Evolutionary conservation across 2,113 vertebrate genomes (phyloP).

Genomic region (Hypanus sabinus): DNA sequence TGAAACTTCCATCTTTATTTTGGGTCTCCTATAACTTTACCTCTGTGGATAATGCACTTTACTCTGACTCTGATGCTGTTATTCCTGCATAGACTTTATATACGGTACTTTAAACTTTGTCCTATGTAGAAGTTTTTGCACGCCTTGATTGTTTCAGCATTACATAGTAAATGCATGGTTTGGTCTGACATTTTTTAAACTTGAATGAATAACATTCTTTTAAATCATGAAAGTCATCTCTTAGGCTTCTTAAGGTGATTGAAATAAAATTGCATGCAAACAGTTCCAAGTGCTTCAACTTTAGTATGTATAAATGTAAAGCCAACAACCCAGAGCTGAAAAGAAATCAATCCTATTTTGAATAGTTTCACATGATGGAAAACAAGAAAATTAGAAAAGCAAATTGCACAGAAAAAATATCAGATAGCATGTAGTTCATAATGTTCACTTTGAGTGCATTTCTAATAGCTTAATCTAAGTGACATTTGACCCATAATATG

Average conservation of each 20-base stretch:
- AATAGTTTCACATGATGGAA: conserved; percentile 15
- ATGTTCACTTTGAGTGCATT: background rate
- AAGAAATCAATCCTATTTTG: background rate
- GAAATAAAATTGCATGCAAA: conserved; percentile 22
- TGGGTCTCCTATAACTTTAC: background rate
- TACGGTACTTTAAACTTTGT: background rate
- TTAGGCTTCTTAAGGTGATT: background rate
- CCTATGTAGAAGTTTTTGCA: background rate
- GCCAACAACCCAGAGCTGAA: background rate
- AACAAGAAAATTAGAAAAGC: background rate
- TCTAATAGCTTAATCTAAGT: background rate
- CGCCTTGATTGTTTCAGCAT: background rate
- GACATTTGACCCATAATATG: background rate
- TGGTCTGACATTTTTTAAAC: background rate
- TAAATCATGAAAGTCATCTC: background rate
- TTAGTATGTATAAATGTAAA: background rate
- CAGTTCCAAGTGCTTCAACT: background rate
- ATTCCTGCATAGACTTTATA: background rate
- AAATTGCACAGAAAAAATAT: background rate
- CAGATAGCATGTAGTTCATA: background rate
- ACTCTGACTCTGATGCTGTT: background rate
- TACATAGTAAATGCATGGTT: background rate
- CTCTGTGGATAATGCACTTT: background rate
- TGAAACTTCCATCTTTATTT: too few relatives aligned
- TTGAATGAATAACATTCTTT: background rate